Percentiles rank a stretch among this genome's conserved stretches.
Evolutionary conservation across 2,113 vertebrate species (phyloP).

Genomic region (Periophthalmodon schlosseri): DNA sequence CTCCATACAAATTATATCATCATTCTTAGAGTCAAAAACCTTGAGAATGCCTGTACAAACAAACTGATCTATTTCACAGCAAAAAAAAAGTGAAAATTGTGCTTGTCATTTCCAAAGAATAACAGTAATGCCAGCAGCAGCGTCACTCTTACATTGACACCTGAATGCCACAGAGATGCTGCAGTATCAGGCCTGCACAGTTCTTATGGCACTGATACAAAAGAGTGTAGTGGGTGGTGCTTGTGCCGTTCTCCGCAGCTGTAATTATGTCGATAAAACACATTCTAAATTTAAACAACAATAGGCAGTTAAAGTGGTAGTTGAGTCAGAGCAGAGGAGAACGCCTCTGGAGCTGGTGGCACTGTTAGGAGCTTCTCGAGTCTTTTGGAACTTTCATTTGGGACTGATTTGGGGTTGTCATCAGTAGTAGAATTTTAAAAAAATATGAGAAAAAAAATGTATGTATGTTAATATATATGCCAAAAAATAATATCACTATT

Average conservation of each 20-base stretch:
- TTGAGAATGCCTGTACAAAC: too few relatives aligned
- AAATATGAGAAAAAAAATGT: too few relatives aligned
- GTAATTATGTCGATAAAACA: slow-evolving; percentile 68
- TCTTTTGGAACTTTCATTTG: too few relatives aligned
- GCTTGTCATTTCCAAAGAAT: background rate
- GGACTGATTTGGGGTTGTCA: too few relatives aligned
- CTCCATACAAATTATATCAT: too few relatives aligned
- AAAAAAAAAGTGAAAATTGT: background rate
- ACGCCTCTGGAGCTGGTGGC: slow-evolving; percentile 27
- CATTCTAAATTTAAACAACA: slow-evolving; percentile 73
- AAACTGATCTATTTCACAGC: too few relatives aligned
- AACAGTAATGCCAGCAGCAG: background rate
- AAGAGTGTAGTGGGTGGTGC: slow-evolving; percentile 48
- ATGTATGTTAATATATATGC: too few relatives aligned
- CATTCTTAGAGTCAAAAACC: too few relatives aligned
- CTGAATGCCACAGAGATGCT: background rate
- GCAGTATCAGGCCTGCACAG: background rate
- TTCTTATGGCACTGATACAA: slow-evolving; percentile 22
- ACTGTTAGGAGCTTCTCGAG: background rate
- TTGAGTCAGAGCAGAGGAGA: slow-evolving; percentile 55
- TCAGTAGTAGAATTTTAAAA: too few relatives aligned
- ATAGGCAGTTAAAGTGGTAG: slow-evolving; percentile 64
- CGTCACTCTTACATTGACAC: background rate
- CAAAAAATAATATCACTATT: too few relatives aligned
- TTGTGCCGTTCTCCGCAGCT: slow-evolving; percentile 38